Evolutionary conservation across 2,113 vertebrate species (phyloP), one percentile per base, ranked within the genome.

Genomic region (Pica pica): DNA sequence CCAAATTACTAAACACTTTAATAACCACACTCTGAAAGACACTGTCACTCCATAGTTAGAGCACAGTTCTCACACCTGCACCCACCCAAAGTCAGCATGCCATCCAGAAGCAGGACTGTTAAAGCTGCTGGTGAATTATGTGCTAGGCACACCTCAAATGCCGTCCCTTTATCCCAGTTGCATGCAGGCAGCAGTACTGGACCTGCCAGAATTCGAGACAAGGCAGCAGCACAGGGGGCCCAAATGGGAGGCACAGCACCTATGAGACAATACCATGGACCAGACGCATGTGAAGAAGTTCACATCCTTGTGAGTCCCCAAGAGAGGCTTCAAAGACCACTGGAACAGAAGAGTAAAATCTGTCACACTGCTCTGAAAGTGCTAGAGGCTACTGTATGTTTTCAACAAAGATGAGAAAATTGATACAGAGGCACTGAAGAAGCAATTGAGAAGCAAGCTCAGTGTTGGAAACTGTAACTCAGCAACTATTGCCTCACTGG

Each of bases 231-330:
- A 67, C 11, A 56, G 15, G 26, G 11, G 7, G 33, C 8, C 17
- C 49, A 55, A 71, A 39, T 12, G 13, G 16, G 19, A 16, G 63
- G 14, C n/a, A 46, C 24, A 63, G 33, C 10, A 65, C 16, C 67
- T 55, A 10, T 7, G 19, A 93, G 47, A 67, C 41, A 70, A 9
- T 3, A 68, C 13, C 27, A 53, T 24, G 12, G 24, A 90, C 11
- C 52, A 63, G 23, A 63, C 1, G 2, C 24, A 63, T 0, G 0
- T 4, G 13, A 63, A 78, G 39, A 28, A 26, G 70, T 26, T 70
- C 9, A 7, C 28, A 55, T 37, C 60, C 46, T 69, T 52, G 18
- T 9, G 11, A 68, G 39, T 28, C 27, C 26, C 10, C 24, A 16
- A 9, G 20, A 52, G 30, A 41, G 28, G 11, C 35, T 61, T 44